Evolutionary conservation across 1,140 invertebrate species (phyloP).

Genomic region (Drosophila tropicalis): DNA sequence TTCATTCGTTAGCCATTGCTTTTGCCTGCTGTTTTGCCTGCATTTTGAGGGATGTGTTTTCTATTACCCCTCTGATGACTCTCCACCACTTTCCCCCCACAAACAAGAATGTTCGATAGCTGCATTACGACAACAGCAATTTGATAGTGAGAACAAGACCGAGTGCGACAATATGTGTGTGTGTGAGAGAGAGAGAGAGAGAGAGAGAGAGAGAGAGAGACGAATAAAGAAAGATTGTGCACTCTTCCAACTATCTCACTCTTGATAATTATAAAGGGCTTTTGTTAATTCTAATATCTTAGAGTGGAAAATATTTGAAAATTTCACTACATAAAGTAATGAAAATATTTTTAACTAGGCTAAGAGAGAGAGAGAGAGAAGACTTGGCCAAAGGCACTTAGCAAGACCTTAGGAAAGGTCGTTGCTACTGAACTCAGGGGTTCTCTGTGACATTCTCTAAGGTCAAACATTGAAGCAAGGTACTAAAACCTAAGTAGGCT

Average conservation of each 20-base stretch:
- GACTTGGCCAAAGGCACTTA: too few species aligned
- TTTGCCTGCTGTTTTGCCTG: constrained; percentile 19
- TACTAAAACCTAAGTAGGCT: too few species aligned
- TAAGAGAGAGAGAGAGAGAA: too few species aligned
- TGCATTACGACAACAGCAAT: constrained; percentile 6
- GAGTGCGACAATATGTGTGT: background rate
- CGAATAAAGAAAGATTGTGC: background rate
- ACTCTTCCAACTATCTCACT: background rate
- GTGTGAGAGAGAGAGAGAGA: background rate
- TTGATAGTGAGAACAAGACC: background rate
- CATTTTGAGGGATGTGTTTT: constrained; percentile 44
- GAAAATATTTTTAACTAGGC: too few species aligned
- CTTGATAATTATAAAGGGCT: background rate
- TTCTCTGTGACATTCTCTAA: too few species aligned
- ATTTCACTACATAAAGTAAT: too few species aligned
- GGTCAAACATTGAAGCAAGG: too few species aligned
- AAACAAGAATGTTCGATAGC: constrained; percentile 13
- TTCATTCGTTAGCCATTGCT: constrained; percentile 45
- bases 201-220: background rate
- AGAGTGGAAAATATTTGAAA: background rate
- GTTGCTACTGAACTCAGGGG: too few species aligned
- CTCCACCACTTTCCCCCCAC: background rate
- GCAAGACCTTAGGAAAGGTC: too few species aligned
- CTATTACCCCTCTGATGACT: background rate
- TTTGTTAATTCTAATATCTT: constrained; percentile 4